Evolutionary conservation across 2,888 invertebrate genomes (phyloP).

Genomic region (Dryadula phaetusa): DNA sequence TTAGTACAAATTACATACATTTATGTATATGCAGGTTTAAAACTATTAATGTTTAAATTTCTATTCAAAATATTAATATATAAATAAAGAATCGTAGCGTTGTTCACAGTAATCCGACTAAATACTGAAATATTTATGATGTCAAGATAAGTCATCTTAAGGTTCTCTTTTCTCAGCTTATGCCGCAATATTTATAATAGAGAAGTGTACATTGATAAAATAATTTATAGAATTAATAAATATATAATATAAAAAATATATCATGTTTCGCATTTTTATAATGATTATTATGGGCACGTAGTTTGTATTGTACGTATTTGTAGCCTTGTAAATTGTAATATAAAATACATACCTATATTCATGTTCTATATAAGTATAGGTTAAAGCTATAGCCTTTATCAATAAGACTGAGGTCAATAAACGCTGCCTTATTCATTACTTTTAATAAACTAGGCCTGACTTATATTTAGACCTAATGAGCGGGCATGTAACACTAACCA

Average conservation of each 20-base stretch:
- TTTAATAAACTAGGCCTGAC: constrained; percentile 42
- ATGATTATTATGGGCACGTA: constrained; percentile 28
- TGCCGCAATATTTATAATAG: too few relatives aligned
- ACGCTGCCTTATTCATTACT: constrained; percentile 47
- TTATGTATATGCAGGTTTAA: too few relatives aligned
- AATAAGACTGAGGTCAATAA: constrained; percentile 49
- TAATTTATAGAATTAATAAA: neutral
- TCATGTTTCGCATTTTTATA: neutral
- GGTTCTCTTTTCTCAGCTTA: too few relatives aligned
- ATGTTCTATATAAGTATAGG: constrained; percentile 5
- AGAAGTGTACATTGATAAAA: neutral
- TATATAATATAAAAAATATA: neutral
- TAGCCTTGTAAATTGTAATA: constrained; percentile 34
- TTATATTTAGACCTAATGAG: constrained; percentile 39
- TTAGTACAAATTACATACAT: too few relatives aligned
- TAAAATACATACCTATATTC: constrained; percentile 8
- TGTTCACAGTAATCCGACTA: too few relatives aligned
- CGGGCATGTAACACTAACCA: constrained; percentile 25
- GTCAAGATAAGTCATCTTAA: too few relatives aligned
- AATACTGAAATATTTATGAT: too few relatives aligned
- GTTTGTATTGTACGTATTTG: constrained; percentile 35
- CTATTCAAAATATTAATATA: too few relatives aligned
- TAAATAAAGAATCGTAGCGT: too few relatives aligned
- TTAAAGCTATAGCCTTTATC: constrained; percentile 30
- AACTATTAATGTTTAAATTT: too few relatives aligned